These are phyloP conservation scores for Scarus forsteni DNA, from an alignment of 2,797 vertebrate species.

Conservation along the genomic window DNA sequence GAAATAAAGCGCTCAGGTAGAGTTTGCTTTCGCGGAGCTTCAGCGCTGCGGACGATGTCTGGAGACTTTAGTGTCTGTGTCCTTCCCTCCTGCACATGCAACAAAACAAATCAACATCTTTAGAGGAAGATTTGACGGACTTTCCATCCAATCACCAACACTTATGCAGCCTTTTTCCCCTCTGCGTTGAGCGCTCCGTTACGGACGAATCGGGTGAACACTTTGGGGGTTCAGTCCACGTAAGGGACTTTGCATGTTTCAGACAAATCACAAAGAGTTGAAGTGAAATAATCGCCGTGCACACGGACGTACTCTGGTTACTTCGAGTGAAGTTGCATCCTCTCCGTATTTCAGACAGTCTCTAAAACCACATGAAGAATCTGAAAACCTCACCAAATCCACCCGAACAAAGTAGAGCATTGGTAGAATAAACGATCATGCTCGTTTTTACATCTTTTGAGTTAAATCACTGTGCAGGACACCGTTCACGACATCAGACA, in stretches of 20 bases:
- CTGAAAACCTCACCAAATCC: not conserved
- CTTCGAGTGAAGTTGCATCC: not conserved
- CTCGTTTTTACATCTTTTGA: not conserved
- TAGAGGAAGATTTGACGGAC: constrained; percentile 1
- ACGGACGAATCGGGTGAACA: constrained; percentile 4
- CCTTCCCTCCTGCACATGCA: not conserved
- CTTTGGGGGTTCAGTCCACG: not conserved
- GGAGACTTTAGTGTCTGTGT: not conserved
- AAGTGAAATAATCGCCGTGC: not conserved
- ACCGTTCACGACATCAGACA: constrained; percentile 1
- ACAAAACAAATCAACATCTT: not conserved
- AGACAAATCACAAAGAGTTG: not conserved
- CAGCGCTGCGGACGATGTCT: not conserved
- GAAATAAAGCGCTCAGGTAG: constrained; percentile 33
- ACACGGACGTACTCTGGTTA: not conserved
- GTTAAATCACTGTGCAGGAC: constrained; percentile 1
- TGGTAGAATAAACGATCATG: not conserved
- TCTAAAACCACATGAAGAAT: not conserved
- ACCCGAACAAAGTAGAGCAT: not conserved
- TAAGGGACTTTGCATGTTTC: not conserved
- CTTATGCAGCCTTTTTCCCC: not conserved
- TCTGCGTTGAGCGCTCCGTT: not conserved
- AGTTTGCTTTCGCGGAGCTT: not conserved
- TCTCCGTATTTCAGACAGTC: not conserved
- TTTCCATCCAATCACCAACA: constrained; percentile 4